These are phyloP conservation scores for Pomacea canaliculata DNA, from an alignment of 2,888 invertebrate species.

Conservation along the genomic window DNA sequence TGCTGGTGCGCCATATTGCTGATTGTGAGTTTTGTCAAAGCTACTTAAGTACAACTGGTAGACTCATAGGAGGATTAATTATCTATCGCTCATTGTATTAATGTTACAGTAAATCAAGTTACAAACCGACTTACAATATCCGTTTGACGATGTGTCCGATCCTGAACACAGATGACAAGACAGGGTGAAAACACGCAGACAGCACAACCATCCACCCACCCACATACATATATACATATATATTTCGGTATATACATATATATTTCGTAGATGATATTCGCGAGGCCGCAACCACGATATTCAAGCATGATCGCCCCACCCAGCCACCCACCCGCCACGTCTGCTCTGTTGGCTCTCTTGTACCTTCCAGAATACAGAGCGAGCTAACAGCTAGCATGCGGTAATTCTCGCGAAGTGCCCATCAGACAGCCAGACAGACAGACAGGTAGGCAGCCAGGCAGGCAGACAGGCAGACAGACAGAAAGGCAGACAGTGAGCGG, in stretches of 20 bases:
- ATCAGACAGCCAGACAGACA: too few relatives aligned
- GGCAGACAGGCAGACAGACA: too few relatives aligned
- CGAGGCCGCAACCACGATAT: too few relatives aligned
- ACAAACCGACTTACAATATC: neutral
- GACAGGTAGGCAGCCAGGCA: too few relatives aligned
- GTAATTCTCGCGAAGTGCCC: too few relatives aligned
- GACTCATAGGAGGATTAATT: too few relatives aligned
- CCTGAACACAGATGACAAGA: neutral
- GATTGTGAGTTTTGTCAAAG: too few relatives aligned
- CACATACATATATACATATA: conserved; percentile 1
- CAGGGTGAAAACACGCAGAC: neutral
- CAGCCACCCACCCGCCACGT: too few relatives aligned
- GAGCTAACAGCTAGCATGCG: neutral
- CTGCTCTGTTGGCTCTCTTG: neutral
- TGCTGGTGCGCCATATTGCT: too few relatives aligned
- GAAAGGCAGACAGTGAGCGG: neutral
- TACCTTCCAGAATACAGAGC: neutral
- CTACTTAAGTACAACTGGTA: too few relatives aligned
- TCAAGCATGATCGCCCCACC: too few relatives aligned
- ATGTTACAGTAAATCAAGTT: neutral
- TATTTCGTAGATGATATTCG: neutral
- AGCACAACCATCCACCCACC: conserved; percentile 4
- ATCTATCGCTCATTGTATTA: too few relatives aligned
- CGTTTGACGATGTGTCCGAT: neutral
- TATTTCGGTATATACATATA: neutral